Evolutionary conservation across 2,113 vertebrate species (phyloP), one percentile per base, ranked within the genome.

Genomic region (Macrotis lagotis): DNA sequence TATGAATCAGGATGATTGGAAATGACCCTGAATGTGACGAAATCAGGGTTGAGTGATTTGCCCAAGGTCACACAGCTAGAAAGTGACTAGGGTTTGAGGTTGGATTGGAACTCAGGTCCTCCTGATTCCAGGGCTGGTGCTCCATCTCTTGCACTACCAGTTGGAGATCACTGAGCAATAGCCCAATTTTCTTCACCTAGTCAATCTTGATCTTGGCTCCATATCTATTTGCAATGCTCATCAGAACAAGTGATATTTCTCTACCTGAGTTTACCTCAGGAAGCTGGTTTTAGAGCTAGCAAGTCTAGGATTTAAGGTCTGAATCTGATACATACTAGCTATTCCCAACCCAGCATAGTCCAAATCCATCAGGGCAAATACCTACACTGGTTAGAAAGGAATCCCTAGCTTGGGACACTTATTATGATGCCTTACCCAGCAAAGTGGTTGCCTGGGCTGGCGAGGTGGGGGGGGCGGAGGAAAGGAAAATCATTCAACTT

Each of bases 311-410:
- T 83, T 44, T 19, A 22, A 24, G 19, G n/a, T 83, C 66, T 44
- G n/a, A 83, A 44, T 83, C 1, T 83, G 66, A 83, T 22, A n/a
- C 14, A 74, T 74, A 28, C 26, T 0, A 55, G 55, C 55, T 16
- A 0, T 47, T 51, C 25, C 51, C 66, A 59, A 50, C 5, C 22
- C 92, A 92, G 59, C 12, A 31, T 2, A 22, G 25, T 16, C 24
- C 3, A 25, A 11, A 0, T 0, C 48, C 31, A 0, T 24, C 6
- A 48, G 12, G 11, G n/a, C 90, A 28, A 89, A 88, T 0, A 3
- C 31, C 91, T 16, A 22, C 25, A 3, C 0, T 4, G 52, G 28
- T 3, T 25, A 16, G 28, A 59, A 28, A 93, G 48, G 37, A 2
- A 24, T 9, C 31, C 12, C n/a, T 3, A 83, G 91, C 66, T 50